These are phyloP conservation scores for Neolamprologus fasciatus DNA, from an alignment of 2,113 vertebrate species.

Conservation along the genomic window DNA sequence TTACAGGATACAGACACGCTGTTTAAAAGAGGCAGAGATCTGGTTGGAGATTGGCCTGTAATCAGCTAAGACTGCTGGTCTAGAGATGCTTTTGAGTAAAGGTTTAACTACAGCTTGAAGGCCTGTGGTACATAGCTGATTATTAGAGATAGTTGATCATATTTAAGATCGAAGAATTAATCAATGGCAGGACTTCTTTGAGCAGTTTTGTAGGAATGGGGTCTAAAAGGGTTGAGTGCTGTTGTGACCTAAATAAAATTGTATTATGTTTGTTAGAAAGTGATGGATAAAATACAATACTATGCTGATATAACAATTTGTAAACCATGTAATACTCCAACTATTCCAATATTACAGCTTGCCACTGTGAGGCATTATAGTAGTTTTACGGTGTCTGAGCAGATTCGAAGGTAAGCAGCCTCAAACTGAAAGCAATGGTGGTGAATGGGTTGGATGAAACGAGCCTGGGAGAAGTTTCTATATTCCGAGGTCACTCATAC, in stretches of 20 bases:
- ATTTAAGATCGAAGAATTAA: rapidly evolving
- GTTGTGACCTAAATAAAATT: not conserved
- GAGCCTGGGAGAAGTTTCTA: not conserved
- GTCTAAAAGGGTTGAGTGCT: not conserved
- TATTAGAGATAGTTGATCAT: not conserved
- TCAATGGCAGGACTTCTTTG: not conserved
- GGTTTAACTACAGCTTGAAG: rapidly evolving
- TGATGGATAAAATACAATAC: not conserved
- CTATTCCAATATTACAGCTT: not conserved
- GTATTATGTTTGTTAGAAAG: not conserved
- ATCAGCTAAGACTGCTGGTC: not conserved
- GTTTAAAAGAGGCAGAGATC: not conserved
- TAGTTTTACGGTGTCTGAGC: not conserved
- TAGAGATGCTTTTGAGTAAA: not conserved
- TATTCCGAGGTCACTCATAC: not conserved
- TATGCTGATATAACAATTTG: not conserved
- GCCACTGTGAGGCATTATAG: not conserved
- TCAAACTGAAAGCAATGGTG: not conserved
- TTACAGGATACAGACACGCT: not conserved
- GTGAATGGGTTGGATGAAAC: not conserved
- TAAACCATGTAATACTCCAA: not conserved
- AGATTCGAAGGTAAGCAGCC: not conserved
- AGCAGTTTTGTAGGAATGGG: not conserved
- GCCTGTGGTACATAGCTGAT: not conserved
- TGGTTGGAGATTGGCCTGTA: not conserved